Evolutionary conservation across 2,113 vertebrate species (phyloP), one percentile per base, ranked within the genome.

Genomic region (Strix aluco): DNA sequence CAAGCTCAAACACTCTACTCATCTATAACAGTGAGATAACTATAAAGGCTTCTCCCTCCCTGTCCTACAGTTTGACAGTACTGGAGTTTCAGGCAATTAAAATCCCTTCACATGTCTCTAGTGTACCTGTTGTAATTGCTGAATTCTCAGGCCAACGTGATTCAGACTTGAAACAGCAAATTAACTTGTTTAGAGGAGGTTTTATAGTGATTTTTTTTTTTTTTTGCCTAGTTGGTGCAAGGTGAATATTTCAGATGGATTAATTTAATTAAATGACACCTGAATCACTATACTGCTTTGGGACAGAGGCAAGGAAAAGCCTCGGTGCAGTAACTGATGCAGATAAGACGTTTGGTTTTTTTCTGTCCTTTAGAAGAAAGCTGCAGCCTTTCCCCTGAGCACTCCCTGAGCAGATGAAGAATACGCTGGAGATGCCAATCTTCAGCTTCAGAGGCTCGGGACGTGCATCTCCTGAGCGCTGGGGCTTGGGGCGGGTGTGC

Each of bases 381-480:
- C 26, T 38, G 49, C 81, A 85, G 70, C 73, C 21, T 77, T 55
- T 59, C 27, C 61, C 55, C 38, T 0, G 4, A 51, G 82, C 4
- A 1, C 58, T 84, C 22, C 11, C 22, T 17, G 36, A 52, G 55
- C 55, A 79, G 44, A 57, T 29, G 18, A 13, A 13, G 54, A 32
- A 74, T 3, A 0, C 9, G 20, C 57, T 61, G 61, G 81, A 70
- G 67, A 29, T 71, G 75, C 70, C 38, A 23, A 0, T 26, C 18
- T 55, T 65, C 8, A 22, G 22, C 44, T 44, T 9, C 54, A 5
- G 51, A 52, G 42, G 27, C 25, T 23, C 0, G 6, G 90, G 51
- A 47, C 0, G 1, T 32, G 54, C 38, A 4, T 23, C n/a, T 29
- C 46, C 34, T 9, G 15, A 29, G 5, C 0, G 2, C 26, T 11